Conservation (phyloP, 2,113 vertebrate genomes). For the Copsychus sechellarum region DNA sequence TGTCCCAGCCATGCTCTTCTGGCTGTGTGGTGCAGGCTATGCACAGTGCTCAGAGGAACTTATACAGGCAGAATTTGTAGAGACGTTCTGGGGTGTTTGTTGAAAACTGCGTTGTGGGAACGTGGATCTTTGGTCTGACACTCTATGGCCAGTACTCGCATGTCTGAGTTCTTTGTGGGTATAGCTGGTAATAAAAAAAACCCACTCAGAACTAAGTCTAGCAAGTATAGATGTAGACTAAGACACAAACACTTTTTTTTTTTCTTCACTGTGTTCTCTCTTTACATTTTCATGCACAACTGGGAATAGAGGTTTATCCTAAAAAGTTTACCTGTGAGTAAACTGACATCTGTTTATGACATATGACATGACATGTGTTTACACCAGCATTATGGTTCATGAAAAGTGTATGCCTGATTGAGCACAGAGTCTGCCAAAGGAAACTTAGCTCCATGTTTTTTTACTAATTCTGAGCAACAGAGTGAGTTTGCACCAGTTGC, state of each 20-base stretch:
- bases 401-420: conserved; percentile 41
- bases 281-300: conserved; percentile 25
- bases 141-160: neutral
- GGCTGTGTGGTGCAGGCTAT: neutral
- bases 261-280: neutral
- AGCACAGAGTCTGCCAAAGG: conserved; percentile 31
- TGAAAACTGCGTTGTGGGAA: neutral
- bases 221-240: neutral
- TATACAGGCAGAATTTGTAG: neutral
- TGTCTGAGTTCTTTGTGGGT: neutral
- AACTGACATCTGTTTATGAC: conserved; percentile 61
- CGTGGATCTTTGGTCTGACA: neutral
- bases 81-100: neutral
- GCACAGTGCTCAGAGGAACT: neutral
- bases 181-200: neutral
- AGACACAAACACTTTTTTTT: neutral
- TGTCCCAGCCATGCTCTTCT: neutral
- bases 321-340: conserved; percentile 64
- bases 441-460: conserved; percentile 23
- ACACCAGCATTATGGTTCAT: conserved; percentile 25
- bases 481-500: neutral
- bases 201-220: neutral
- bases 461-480: neutral
- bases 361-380: conserved; percentile 58
- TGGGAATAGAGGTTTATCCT: conserved; percentile 50